Evolutionary conservation across 2,888 invertebrate genomes (phyloP), one percentile per base, ranked within the genome.

Genomic region (Athalia rosae): DNA sequence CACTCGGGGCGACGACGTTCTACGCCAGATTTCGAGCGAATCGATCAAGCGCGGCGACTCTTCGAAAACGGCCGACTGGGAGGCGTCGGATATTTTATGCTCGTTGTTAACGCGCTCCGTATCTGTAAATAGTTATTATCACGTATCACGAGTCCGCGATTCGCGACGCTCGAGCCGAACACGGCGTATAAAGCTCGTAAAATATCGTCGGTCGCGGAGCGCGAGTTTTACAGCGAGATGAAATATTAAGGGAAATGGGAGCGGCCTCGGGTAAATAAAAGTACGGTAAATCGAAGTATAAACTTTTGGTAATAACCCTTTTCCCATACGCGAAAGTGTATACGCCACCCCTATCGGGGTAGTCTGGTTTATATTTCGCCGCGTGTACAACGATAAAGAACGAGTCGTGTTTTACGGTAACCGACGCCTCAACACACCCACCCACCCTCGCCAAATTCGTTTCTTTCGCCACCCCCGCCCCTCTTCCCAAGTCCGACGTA

Each of bases 231-330:
- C 7, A 59, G 11, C 53, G 13, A 53, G 28, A 53, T 28, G 41
- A 67, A 67, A 50, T 67, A 67, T 67, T 50, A 50, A 48, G 50
- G 67, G 41, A 41, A 67, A 50, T 41, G 11, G 67, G 67, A 41
- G 13, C 28, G 28, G 28, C 28, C 28, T 13, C 8, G 11, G 67
- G 9, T 50, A 7, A 67, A 53, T 15, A 28, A 67, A 53, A 67
- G 53, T 67, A 48, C 28, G 67, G 67, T 71, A 71, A 71, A 71
- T 71, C 58, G 43, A 45, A 58, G 56, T 56, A 45, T 56, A 15
- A 71, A 71, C 58, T 43, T 71, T 58, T 45, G 71, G 58, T 58
- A 48, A 61, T 62, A 74, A 74, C 61, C 74, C 74, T 62, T 74
- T 74, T 48, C 48, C 47, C 13, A 41, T 6, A 59, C n/a, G 47